Percentiles rank a stretch among this genome's conserved stretches.
Evolutionary conservation across 2,888 invertebrate species (phyloP).

Genomic region (Neria commutata): DNA sequence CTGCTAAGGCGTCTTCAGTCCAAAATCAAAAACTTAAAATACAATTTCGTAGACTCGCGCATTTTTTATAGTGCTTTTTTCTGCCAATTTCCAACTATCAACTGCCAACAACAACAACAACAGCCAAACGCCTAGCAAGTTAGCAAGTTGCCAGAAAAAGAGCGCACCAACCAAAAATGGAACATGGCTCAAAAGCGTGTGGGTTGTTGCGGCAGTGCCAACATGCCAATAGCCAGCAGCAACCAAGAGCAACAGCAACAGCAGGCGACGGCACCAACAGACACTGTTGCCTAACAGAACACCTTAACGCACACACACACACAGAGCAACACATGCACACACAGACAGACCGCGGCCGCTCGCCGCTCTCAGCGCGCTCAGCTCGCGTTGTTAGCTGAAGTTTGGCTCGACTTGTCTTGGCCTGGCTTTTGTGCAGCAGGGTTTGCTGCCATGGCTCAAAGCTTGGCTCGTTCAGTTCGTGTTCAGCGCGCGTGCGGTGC

Average conservation of each 20-base stretch:
- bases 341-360: background rate
- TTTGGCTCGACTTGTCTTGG: background rate
- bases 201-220: conserved; percentile 7
- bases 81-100: background rate
- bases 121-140: background rate
- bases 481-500: conserved; percentile 54
- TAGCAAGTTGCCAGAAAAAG: background rate
- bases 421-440: conserved; percentile 7
- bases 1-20: background rate
- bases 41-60: background rate
- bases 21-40: conserved; percentile 34
- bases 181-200: conserved; percentile 33
- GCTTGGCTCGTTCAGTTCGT: conserved; percentile 47
- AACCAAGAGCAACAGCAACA: conserved; percentile 4
- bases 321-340: conserved; percentile 14
- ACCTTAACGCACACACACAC: conserved; percentile 17
- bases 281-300: conserved; percentile 16
- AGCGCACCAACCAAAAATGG: conserved; percentile 44
- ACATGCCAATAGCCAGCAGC: too few species aligned
- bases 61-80: background rate
- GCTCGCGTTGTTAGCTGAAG: background rate
- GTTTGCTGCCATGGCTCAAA: conserved; percentile 9
- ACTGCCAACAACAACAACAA: background rate
- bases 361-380: conserved; percentile 4
- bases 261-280: background rate